Conservation (phyloP, 2,113 vertebrate species). For the Otocyon megalotis region DNA sequence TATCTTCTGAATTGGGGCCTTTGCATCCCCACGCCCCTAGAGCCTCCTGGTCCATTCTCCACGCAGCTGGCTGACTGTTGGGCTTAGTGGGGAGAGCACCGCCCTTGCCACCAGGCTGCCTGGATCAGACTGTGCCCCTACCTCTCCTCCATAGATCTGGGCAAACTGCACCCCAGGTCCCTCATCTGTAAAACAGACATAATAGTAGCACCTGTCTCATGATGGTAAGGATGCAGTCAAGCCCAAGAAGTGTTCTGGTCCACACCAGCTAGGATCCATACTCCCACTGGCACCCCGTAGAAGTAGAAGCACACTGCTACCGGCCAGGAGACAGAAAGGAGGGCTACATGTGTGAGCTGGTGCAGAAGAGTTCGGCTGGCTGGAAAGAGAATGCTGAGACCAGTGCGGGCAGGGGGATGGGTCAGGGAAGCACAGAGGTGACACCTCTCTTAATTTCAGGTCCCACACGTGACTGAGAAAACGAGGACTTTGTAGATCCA, state of each 20-base stretch:
- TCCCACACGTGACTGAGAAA: background rate
- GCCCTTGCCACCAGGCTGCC: background rate
- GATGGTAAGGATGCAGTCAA: accelerated
- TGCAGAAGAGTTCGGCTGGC: background rate
- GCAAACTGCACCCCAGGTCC: background rate
- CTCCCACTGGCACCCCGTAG: background rate
- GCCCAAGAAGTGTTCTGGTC: no score
- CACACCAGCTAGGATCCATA: accelerated
- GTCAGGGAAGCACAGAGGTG: accelerated
- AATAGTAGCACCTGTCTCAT: accelerated
- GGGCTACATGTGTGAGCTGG: background rate
- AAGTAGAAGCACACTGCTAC: background rate
- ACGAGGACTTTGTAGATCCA: background rate
- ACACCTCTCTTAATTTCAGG: no score
- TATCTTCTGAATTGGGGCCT: background rate
- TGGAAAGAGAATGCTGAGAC: background rate
- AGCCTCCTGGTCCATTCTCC: background rate
- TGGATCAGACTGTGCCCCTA: background rate
- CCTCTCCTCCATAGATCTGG: background rate
- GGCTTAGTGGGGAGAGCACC: background rate
- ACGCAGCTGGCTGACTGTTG: background rate
- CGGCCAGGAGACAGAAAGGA: background rate
- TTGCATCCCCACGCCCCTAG: background rate
- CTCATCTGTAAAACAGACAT: background rate
- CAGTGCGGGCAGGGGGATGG: no score